Base-by-base conservation (phyloP, 2,888 invertebrate species). In the Pinctada fucata region DNA sequence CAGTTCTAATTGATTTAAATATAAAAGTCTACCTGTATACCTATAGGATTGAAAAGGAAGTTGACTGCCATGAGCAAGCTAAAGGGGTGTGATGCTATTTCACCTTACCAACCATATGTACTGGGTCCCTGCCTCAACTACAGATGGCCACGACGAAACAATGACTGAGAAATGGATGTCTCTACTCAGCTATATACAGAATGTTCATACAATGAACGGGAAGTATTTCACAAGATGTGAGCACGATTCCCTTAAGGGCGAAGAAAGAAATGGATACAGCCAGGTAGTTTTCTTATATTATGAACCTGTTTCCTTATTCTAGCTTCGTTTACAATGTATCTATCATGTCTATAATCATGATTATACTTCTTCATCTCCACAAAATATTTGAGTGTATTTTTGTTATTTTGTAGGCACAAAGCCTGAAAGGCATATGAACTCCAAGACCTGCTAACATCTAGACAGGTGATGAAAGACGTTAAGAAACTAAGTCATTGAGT, bases 81-180 rank as follows among this genome's bases (percentile, higher is more conserved):
- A 45, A 83, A 81, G 67, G 81, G 76, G 13, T 81, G 83, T 66
- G 31, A 52, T 2, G 74, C 69, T 2, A 6, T 80, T 2, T 0
- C 31, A 5, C 72, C 13, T 8, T 83, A 70, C 69, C 1, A 84
- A 84, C 68, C 83, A 85, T 75, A 16, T 85, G 13, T 85, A 85
- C 51, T 85, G 83, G 84, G 50, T 76, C n/a, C 83, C 83, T 31
- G 81, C 79, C 3, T 82, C 82, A 10, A 76, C 80, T 10, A 67
- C 73, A 10, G 72, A 68, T 68, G 76, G 51, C 45, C 76, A 85
- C 49, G 47, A 69, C 2, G 82, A 80, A 5, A 8, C 81, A n/a
- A 82, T 84, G 68, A 13, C 65, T 31, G 72, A 71, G 13, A 85
- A 84, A 65, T 84, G 83, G 85, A 1, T 52, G 8, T 82, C 80